Conservation (phyloP, 2,113 vertebrate genomes). For the Motacilla alba region DNA sequence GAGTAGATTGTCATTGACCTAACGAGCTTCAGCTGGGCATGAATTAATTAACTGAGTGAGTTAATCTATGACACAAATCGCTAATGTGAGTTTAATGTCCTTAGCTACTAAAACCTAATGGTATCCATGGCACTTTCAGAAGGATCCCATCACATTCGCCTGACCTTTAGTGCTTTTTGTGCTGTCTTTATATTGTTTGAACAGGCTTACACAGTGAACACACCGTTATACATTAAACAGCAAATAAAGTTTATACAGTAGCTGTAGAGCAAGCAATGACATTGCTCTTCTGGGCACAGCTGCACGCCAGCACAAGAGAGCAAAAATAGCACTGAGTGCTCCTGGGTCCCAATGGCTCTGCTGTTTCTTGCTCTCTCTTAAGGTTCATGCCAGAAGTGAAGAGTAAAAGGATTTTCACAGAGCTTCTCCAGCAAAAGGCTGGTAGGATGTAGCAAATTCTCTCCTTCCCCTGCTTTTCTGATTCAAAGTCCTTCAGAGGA, state of each 20-base stretch:
- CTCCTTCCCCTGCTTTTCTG: background rate
- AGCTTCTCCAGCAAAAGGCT: background rate
- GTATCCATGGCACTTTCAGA: background rate
- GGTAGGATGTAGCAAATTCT: background rate
- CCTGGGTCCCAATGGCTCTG: background rate
- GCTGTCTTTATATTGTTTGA: background rate
- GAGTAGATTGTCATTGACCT: background rate
- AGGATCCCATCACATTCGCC: background rate
- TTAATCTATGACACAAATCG: background rate
- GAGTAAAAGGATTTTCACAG: background rate
- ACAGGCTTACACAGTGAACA: background rate
- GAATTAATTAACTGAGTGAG: background rate
- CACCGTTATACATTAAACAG: constrained; percentile 29
- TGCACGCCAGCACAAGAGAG: background rate
- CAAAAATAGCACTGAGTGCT: background rate
- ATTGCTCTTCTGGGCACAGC: background rate
- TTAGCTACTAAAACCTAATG: background rate
- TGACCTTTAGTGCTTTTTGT: background rate
- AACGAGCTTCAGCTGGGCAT: background rate
- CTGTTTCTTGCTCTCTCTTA: background rate
- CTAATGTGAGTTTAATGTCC: background rate
- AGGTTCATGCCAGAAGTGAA: background rate
- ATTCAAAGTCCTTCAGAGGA: background rate
- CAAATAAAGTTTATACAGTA: background rate
- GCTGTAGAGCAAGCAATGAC: background rate